These are phyloP conservation scores for Halichondria panicea DNA, from an alignment of 37 sponge, comb jelly and placozoan genomes.

Conservation along the genomic window DNA sequence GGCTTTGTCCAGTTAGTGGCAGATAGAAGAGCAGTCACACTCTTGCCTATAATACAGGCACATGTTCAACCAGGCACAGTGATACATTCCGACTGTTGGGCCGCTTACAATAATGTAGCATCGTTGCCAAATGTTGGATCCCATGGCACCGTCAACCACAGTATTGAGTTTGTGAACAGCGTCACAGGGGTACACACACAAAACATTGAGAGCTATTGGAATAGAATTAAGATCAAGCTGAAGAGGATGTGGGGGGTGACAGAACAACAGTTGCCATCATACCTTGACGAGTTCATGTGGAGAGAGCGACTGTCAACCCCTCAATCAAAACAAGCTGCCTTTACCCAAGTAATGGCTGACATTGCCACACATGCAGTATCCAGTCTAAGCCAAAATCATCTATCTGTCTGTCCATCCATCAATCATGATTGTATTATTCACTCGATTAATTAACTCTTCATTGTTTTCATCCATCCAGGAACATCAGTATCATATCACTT, in stretches of 20 bases:
- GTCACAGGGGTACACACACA: conserved; percentile 65
- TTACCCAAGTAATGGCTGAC: too few relatives aligned
- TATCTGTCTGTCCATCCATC: too few relatives aligned
- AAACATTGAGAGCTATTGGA: conserved; percentile 67
- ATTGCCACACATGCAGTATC: too few relatives aligned
- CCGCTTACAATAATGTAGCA: too few relatives aligned
- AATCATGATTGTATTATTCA: too few relatives aligned
- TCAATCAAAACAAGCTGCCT: too few relatives aligned
- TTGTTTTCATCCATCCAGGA: too few relatives aligned
- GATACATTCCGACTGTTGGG: conserved; percentile 58
- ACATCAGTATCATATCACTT: too few relatives aligned
- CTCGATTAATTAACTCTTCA: too few relatives aligned
- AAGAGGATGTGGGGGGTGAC: conserved; percentile 65
- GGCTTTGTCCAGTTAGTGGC: conserved; percentile 66
- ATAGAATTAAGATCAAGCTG: conserved; percentile 51
- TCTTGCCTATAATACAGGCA: conserved; percentile 59
- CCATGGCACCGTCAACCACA: conserved; percentile 26
- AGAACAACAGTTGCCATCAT: conserved; percentile 21
- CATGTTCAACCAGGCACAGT: conserved; percentile 46
- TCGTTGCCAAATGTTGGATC: too few relatives aligned
- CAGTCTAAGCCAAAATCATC: too few relatives aligned
- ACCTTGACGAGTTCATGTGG: conserved; percentile 85
- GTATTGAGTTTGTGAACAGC: conserved; percentile 38
- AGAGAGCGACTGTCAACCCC: too few relatives aligned
- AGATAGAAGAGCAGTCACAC: conserved; percentile 40